Base-by-base conservation (phyloP, 35 echinoderm and acorn worm species). In the Strongylocentrotus purpuratus region DNA sequence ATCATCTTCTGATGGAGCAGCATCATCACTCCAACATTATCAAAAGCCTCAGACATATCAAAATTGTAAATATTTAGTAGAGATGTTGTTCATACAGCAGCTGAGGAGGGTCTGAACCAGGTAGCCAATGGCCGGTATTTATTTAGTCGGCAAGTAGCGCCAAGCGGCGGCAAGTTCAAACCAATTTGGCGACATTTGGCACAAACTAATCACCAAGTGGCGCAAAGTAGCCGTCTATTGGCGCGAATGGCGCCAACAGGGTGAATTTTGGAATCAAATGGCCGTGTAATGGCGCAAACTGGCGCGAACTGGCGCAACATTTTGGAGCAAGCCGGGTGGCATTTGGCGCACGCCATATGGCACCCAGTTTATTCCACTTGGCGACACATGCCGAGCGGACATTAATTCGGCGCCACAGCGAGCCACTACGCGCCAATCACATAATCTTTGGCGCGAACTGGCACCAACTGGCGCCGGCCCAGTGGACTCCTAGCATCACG, bases 361-460 rank as follows among this genome's bases (percentile, higher is more conserved):
- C 91, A 93, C 91, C 91, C 91, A 93, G 91, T 93, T 93, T 93
- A 93, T 93, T 93, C 91, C 91, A 93, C 91, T 92, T 92, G 91
- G 91, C 91, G 91, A 92, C 91, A 92, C 91, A 92, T 92, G 33
- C 91, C 91, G 45, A 92, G 91, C 91, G 91, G 46, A 92, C 91
- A 92, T 92, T 92, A 92, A 93, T 93, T 93, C 91, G 91, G 91
- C 91, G 91, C 47, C 91, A 93, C 91, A 93, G 91, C 91, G 91
- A 93, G 91, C 91, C 91, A 93, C 91, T 93, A 93, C 91, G 91
- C 91, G 91, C 46, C 91, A 93, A 93, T 93, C 91, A 93, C 91
- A 93, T 93, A 93, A 93, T 93, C 35, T 41, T 94, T 65, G 92
- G 92, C 92, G 48, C 92, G 12, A 94, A 65, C 47, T 94, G 92